Base-by-base conservation (phyloP, 2,888 invertebrate species). In the Pollenia amentaria region DNA sequence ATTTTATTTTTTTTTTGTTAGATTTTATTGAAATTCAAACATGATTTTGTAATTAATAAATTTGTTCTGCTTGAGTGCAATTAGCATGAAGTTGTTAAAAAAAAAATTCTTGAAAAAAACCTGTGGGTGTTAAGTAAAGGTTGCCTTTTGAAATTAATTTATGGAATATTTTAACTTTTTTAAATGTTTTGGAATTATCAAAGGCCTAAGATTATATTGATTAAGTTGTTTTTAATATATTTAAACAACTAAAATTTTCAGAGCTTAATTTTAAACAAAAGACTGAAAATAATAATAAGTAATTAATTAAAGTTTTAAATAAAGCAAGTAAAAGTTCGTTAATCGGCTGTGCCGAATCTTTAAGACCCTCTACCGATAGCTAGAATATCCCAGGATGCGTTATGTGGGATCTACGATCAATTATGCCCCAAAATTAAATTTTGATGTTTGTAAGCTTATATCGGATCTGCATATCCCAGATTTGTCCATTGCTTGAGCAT, bases 1-100 rank as follows among this genome's bases (percentile, higher is more conserved):
- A 6, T 51, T 72, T 67, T 16, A 48, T 55, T 46, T 64, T 72
- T 55, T 46, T 64, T 72, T 48, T 40, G 53, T 48, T 21, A 38
- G 11, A 46, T 65, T 65, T 75, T 57, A 73, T 82, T 82, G 60
- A 77, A 76, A 73, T 46, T 72, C 60, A 77, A 78, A 82, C 81
- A 85, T 67, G 81, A 44, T 57, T 77, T 78, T 81, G 16, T 78
- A 82, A 82, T 82, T 60, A 78, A 81, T 73, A 73, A 82, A 85
- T 82, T 81, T 73, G 77, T 60, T 77, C 10, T 81, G 72, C 72
- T 44, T 67, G 72, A 72, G 14, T n/a, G 42, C 55, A 60, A 48
- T 46, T 65, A 65, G n/a, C 42, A 67, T 60, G 16, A 29, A 69
- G 51, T 75, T 62, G 38, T 75, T 76, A 69, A 51, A 29, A 12